These are phyloP conservation scores for Trichechus manatus DNA, from an alignment of 2,113 vertebrate genomes.

Conservation along the genomic window DNA sequence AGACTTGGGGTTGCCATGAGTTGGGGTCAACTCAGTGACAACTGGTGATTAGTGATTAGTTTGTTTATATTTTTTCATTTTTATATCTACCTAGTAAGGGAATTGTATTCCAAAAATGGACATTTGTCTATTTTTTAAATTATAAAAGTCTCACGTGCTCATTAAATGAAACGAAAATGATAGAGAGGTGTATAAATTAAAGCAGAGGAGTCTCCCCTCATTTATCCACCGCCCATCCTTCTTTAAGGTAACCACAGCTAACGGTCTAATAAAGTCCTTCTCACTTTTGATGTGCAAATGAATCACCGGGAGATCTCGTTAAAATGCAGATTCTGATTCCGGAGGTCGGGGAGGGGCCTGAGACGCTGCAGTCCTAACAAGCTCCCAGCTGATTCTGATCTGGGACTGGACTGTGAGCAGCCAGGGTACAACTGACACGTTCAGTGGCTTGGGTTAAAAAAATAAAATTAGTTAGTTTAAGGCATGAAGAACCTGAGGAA, in stretches of 20 bases:
- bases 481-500: not conserved
- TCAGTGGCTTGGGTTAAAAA: not conserved
- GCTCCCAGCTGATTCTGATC: not conserved
- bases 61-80: not conserved
- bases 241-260: not conserved
- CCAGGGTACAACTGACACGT: not conserved
- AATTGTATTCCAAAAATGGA: not conserved
- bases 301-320: not conserved
- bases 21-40: too few relatives aligned
- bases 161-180: not conserved
- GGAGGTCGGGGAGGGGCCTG: not conserved
- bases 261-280: not conserved
- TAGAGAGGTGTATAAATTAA: not conserved
- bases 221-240: not conserved
- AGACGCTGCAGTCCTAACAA: not conserved
- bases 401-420: not conserved
- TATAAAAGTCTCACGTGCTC: not conserved
- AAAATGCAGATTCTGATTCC: not conserved
- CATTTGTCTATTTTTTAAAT: not conserved
- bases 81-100: not conserved
- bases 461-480: not conserved
- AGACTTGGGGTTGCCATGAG: not conserved
- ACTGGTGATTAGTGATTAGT: not conserved
- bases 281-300: not conserved
- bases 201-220: not conserved